A percentile compares a stretch with the other conserved stretches of the same genome.
Evolutionary conservation across 2,888 invertebrate genomes (phyloP).

Genomic region (Hermaeophaga mercurialis): DNA sequence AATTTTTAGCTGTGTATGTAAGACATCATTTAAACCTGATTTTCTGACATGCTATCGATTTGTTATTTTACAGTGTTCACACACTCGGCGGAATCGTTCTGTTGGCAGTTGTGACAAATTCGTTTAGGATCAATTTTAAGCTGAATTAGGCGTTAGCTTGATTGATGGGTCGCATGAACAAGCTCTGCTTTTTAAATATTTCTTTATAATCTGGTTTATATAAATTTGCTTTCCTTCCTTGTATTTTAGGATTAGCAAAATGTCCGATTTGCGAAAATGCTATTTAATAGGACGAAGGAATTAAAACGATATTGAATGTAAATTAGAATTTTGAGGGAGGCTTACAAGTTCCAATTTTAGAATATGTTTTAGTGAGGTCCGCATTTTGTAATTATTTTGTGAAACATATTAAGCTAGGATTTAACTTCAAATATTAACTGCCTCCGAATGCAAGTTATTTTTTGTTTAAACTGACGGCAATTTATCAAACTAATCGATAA

Average conservation of each 20-base stretch:
- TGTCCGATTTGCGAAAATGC: too few species aligned
- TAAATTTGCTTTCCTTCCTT: too few species aligned
- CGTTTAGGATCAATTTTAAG: conserved; percentile 13
- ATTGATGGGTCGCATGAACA: conserved; percentile 8
- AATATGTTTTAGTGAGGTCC: too few species aligned
- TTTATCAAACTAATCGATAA: neutral
- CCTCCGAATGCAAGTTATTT: neutral
- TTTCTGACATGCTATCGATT: conserved; percentile 2
- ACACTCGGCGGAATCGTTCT: conserved; percentile 1
- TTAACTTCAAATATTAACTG: too few species aligned
- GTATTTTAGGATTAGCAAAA: too few species aligned
- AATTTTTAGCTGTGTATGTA: too few species aligned
- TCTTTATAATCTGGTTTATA: neutral
- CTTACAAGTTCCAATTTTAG: too few species aligned
- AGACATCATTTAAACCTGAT: conserved; percentile 5
- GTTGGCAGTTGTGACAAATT: conserved; percentile 8
- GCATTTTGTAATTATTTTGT: too few species aligned
- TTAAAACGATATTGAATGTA: too few species aligned
- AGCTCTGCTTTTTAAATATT: neutral
- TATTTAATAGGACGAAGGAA: too few species aligned
- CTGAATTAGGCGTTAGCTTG: conserved; percentile 10
- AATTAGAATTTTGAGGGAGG: too few species aligned
- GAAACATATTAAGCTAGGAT: too few species aligned
- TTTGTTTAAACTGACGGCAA: neutral
- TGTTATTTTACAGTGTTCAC: conserved; percentile 9